Evolutionary conservation across 1,140 invertebrate species (phyloP), one percentile per base, ranked within the genome.

Genomic region (Plodia interpunctella): DNA sequence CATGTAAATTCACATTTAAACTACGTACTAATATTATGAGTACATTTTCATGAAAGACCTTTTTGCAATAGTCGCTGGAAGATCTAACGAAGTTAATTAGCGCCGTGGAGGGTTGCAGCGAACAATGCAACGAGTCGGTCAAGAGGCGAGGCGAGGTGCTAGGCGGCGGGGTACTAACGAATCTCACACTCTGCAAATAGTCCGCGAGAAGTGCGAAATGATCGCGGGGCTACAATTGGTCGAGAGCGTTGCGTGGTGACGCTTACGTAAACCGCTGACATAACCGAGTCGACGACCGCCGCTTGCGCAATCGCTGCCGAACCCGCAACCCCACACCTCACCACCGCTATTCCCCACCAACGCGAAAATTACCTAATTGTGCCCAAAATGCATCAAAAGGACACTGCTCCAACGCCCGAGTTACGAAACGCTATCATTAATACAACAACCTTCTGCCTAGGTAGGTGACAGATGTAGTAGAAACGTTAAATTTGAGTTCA

Each of bases 261-360:
- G 76, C 72, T 88, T 86, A 88, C 83, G 83, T 87, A 88, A 88
- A 74, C 71, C 63, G 70, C 81, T 88, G 86, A 88, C 83, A 88
- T 88, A 88, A 88, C 77, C 80, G 75, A 86, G 83, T 87, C 86
- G 83, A 82, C 81, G 86, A 88, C 86, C 84, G 83, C 60, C 72
- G 68, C 74, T 88, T 87, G 83, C 84, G 86, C 81, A 88, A 88
- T 72, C 76, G 71, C 57, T 63, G 70, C 69, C 76, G 68, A 81
- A 83, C 80, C 81, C 74, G 72, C 81, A 85, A 84, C 83, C 82
- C 84, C 86, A 83, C 84, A 77, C 76, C 65, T 68, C 68, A 49
- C 65, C 63, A 57, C 62, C 60, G 62, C 70, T 60, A 55, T 21
- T 70, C 62, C 71, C 73, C 78, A 74, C 76, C 66, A 63, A 56